phyloP scores from a whole-genome alignment of 2,797 vertebrate genomes.

The Muraenolepis orangiensis region DNA sequence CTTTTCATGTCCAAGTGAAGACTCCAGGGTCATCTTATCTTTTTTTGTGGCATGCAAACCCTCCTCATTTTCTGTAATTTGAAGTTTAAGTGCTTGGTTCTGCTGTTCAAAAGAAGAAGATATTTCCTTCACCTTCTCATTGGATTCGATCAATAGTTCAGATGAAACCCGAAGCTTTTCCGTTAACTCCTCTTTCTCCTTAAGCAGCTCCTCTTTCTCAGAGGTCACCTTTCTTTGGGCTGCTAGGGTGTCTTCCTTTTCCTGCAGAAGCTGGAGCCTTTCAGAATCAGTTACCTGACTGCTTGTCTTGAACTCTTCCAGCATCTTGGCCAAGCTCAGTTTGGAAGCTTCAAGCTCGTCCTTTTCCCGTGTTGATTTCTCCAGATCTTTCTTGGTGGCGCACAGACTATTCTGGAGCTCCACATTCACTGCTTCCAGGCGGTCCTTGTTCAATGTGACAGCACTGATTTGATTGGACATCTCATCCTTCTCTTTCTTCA shows the following conservation, averaged over 20 bases:
- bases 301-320: conserved; percentile 83
- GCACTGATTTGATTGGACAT: conserved; percentile 53
- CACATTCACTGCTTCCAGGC: conserved; percentile 51
- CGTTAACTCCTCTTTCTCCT: conserved; percentile 68
- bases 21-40: conserved; percentile 78
- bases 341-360: conserved; percentile 78
- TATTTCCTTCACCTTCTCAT: conserved; percentile 61
- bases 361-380: conserved; percentile 58
- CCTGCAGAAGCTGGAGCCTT: conserved; percentile 77
- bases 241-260: conserved; percentile 80
- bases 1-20: conserved; percentile 69
- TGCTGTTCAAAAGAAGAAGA: conserved; percentile 68
- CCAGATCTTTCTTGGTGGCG: conserved; percentile 61
- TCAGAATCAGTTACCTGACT: conserved; percentile 79
- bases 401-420: conserved; percentile 70
- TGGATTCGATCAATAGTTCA: conserved; percentile 58
- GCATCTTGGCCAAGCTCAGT: conserved; percentile 65
- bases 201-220: conserved; percentile 78
- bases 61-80: conserved; percentile 69
- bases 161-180: conserved; percentile 64
- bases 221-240: conserved; percentile 71
- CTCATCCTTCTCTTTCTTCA: conserved; percentile 64
- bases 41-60: conserved; percentile 70
- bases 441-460: conserved; percentile 59
- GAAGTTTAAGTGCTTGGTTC: conserved; percentile 65